These are phyloP conservation scores for Drosophila sturtevanti DNA, from an alignment of 1,140 invertebrate genomes.

Conservation along the genomic window DNA sequence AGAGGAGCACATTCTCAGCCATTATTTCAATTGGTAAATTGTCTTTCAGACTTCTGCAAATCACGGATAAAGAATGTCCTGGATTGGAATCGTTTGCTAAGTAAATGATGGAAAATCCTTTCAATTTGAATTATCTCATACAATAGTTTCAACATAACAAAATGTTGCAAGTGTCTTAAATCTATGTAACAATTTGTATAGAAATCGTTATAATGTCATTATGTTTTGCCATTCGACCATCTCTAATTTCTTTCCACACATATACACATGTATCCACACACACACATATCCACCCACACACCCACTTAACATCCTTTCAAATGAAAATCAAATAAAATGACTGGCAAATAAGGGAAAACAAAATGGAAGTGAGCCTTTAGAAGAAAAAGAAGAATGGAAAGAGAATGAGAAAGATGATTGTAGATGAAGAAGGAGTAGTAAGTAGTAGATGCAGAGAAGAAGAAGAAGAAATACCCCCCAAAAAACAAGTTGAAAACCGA, in stretches of 20 bases:
- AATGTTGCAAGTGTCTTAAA: neutral
- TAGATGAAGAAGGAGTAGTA: neutral
- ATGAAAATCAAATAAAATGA: slow-evolving; percentile 72
- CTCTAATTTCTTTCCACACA: slow-evolving; percentile 48
- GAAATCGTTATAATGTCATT: neutral
- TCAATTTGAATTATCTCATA: neutral
- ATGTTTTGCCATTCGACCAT: slow-evolving; percentile 5
- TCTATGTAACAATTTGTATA: neutral
- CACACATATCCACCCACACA: neutral
- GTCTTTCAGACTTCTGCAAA: too few relatives aligned
- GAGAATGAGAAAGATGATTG: neutral
- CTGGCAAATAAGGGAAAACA: slow-evolving; percentile 66
- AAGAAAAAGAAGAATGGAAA: neutral
- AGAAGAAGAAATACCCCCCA: slow-evolving; percentile 28
- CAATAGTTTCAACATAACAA: neutral
- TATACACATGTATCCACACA: slow-evolving; percentile 10
- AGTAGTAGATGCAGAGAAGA: too few relatives aligned
- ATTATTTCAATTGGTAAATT: too few relatives aligned
- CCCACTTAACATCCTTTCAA: slow-evolving; percentile 16
- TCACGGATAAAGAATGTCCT: too few relatives aligned
- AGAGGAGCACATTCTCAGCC: too few relatives aligned
- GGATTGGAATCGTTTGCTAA: too few relatives aligned
- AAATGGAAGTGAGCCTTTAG: slow-evolving; percentile 18
- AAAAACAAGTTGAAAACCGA: slow-evolving; percentile 67
- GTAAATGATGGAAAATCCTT: neutral